Evolutionary conservation across 2,797 vertebrate genomes (phyloP).

Genomic region (Mus caroli): DNA sequence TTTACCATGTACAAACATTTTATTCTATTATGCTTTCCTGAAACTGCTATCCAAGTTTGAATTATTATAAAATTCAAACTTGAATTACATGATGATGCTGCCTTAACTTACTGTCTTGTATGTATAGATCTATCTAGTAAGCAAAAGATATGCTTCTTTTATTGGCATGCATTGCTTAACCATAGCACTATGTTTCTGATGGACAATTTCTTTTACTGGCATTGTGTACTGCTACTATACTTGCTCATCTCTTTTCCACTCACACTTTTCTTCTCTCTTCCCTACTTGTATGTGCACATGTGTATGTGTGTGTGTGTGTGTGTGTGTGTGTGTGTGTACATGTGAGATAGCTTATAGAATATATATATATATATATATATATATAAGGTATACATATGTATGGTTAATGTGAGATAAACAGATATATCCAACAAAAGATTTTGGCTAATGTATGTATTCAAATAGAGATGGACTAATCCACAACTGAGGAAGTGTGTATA

Average conservation of each 20-base stretch:
- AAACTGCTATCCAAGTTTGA: not conserved
- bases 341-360: not conserved
- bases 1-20: not conserved
- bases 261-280: not conserved
- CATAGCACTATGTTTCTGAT: not conserved
- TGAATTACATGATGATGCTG: not conserved
- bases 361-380: not conserved
- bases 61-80: constrained; percentile 7
- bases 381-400: too few species aligned
- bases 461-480: not conserved
- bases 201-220: not conserved
- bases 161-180: not conserved
- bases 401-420: not conserved
- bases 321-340: not conserved
- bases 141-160: not conserved
- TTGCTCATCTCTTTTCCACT: not conserved
- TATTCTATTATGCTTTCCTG: not conserved
- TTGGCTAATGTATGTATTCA: not conserved
- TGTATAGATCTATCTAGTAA: not conserved
- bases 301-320: too few species aligned
- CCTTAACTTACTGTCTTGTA: not conserved
- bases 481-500: not conserved
- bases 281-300: not conserved
- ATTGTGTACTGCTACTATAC: not conserved
- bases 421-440: not conserved